Evolutionary conservation across 2,113 vertebrate genomes (phyloP), one percentile per base, ranked within the genome.

Genomic region (Calyptomena viridis): DNA sequence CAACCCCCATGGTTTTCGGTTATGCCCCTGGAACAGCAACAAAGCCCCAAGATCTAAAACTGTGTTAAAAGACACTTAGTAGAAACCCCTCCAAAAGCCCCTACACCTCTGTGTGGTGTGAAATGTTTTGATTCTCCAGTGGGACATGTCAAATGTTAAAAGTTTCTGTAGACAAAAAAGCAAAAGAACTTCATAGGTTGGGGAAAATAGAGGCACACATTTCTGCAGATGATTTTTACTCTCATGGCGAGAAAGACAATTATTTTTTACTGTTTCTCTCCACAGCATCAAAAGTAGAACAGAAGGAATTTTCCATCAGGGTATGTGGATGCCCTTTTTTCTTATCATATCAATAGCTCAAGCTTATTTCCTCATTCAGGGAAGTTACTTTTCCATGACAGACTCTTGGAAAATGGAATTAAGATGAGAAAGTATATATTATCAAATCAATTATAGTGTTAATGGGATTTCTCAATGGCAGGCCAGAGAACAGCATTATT

Each of bases 291-390:
- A n/a, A 90, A 86, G 24, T 9, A 73, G 40, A 84, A 85, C 7
- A 67, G 60, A 87, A 94, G 37, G 10, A 47, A 62, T 94, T 89
- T 91, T 93, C 55, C 30, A 49, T 2, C 68, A 67, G 59, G 33
- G 37, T 73, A 47, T 42, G 10, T 88, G 52, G 23, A 79, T 67
- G 30, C 14, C 75, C 14, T 75, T 82, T 49, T 19, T 80, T 92
- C 42, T 74, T 81, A 66, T 33, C 42, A 3, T 22, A 68, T 17
- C 55, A 78, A 67, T 63, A 60, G 78, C 44, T 92, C 83, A 84
- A 69, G n/a, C 25, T n/a, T 69, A 82, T 75, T 92, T 94, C 35
- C 31, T 86, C 56, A 72, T 62, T 89, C 82, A 88, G 19, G 33
- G 81, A 87, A 72, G 64, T 77, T 60, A 47, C 37, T 92, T 80